phyloP scores from a whole-genome alignment of 2,113 vertebrate species.

The Sinosuthora webbiana region DNA sequence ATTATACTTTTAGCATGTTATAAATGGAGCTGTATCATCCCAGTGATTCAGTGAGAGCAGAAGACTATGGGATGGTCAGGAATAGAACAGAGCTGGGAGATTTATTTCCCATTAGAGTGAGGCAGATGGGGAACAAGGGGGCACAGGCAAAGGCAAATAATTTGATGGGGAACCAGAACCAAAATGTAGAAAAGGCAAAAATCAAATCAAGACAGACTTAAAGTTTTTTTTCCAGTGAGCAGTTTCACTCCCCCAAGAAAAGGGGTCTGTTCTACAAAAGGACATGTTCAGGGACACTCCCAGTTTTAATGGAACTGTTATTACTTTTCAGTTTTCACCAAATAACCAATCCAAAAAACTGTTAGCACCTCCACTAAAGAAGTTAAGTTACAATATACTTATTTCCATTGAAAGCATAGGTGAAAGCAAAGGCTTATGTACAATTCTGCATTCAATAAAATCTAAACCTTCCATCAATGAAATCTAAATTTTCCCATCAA shows the following conservation, averaged over 20 bases:
- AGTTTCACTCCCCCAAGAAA: not conserved
- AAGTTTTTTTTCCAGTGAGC: not conserved
- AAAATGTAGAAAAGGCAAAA: not conserved
- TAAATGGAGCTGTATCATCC: not conserved
- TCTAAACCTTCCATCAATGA: not conserved
- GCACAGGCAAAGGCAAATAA: not conserved
- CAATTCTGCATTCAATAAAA: not conserved
- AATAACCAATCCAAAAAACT: not conserved
- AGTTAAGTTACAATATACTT: not conserved
- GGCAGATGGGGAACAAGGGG: not conserved
- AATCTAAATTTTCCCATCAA: not conserved
- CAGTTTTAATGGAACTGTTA: not conserved
- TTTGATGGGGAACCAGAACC: not conserved
- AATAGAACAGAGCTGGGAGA: not conserved
- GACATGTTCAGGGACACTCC: not conserved
- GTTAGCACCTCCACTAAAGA: not conserved
- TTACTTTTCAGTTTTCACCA: not conserved
- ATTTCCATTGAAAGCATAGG: not conserved
- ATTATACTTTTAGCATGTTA: not conserved
- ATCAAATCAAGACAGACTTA: not conserved
- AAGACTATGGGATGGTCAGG: not conserved
- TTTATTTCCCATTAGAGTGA: not conserved
- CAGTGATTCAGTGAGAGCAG: not conserved
- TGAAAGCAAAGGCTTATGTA: not conserved
- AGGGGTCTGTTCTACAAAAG: not conserved